Base-by-base conservation (phyloP, 2,797 vertebrate species). In the Lithobates sylvaticus region DNA sequence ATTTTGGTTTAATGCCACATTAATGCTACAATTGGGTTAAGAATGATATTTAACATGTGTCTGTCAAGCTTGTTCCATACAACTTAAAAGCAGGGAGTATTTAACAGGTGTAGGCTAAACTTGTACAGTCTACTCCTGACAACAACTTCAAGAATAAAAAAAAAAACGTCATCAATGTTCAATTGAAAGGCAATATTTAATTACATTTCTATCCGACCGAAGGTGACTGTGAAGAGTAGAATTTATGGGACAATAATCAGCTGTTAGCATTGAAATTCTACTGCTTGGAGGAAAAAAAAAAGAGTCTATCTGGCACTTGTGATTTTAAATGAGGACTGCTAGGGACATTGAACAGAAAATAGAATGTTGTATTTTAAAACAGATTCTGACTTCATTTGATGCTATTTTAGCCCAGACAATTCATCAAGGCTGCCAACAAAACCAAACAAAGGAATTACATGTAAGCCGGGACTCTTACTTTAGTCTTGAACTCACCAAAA, bases 21-120 rank as follows among this genome's bases (percentile, higher is more conserved):
- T 93, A 92, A 89, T 82, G 69, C 69, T 75, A 54, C 81, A 75
- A 50, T 91, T 91, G 89, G 89, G 85, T 90, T 89, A 91, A 92
- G 89, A 91, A 90, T 94, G 92, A 94, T 93, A 90, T 92, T 94
- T 91, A 95, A 91, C 93, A 92, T 93, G 93, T 79, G 92, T 90
- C 91, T 93, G 91, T 92, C 90, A 89, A 61, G 50, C 26, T 81
- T 92, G 88, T 86, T 89, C 84, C 89, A 92, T 92, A 91, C 83
- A 89, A 77, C 39, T n/a, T 34, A 69, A 67, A 34, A 89, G 89
- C 87, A 92, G 92, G 94, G 93, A 93, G 92, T 92, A 92, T 94
- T 93, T 92, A 93, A 93, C 93, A 95, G 94, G 94, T 95, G 91
- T 89, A 89, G 88, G 84, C 86, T 84, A 81, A 88, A 89, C 73